phyloP scores from a whole-genome alignment of 23 tunicate species.

The Ascidia mentula region DNA sequence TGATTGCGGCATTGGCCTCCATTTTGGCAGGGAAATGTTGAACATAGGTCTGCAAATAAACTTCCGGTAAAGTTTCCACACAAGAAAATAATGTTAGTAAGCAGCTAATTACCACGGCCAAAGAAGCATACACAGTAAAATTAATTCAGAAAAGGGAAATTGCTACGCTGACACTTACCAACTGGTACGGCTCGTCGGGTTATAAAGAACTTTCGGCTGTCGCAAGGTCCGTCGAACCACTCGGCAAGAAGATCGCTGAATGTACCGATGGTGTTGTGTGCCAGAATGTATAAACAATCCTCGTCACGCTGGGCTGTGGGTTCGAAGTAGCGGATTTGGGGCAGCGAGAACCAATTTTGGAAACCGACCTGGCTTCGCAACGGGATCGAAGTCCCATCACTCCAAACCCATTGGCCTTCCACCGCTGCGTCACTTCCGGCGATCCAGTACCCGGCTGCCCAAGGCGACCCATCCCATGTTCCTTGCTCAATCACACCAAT shows the following conservation, averaged over 20 bases:
- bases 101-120: background rate
- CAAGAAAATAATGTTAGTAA: no score
- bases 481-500: conserved; percentile 28
- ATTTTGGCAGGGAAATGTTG: conserved; percentile 22
- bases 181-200: background rate
- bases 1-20: conserved; percentile 23
- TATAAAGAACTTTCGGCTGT: conserved; percentile 27
- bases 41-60: conserved; percentile 20
- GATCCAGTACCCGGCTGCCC: conserved; percentile 54
- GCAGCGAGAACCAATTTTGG: conserved; percentile 41
- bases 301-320: conserved; percentile 12
- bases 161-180: background rate
- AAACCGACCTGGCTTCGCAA: conserved; percentile 9
- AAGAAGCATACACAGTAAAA: background rate
- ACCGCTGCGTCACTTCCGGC: conserved; percentile 34
- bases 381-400: conserved; percentile 13
- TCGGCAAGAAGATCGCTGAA: conserved; percentile 13
- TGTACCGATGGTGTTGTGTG: background rate
- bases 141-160: background rate
- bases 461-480: conserved; percentile 9
- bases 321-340: conserved; percentile 4
- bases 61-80: no score
- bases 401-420: conserved; percentile 46
- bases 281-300: conserved; percentile 46
- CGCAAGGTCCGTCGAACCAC: conserved; percentile 44